Conservation (phyloP, 2,797 vertebrate species). For the Aselliscus stoliczkanus region DNA sequence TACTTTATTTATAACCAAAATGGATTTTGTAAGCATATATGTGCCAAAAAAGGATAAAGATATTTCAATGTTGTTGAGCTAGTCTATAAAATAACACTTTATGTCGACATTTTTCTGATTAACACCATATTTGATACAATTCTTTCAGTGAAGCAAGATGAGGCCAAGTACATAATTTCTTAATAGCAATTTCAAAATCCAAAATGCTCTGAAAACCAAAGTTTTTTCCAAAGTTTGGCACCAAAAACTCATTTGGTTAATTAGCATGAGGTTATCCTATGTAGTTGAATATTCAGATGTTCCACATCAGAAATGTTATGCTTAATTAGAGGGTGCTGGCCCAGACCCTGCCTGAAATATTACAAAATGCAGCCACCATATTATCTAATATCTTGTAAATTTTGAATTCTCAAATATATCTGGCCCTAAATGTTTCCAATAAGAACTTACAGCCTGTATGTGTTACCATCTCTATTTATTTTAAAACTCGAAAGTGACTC, state of each 20-base stretch:
- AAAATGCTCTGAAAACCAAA: background rate
- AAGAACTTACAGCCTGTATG: background rate
- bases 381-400: background rate
- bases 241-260: constrained; percentile 21
- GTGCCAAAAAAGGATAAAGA: background rate
- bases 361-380: background rate
- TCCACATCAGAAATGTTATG: background rate
- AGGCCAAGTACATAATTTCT: background rate
- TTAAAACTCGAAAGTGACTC: background rate
- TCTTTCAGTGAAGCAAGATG: constrained; percentile 2
- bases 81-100: background rate
- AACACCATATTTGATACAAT: background rate
- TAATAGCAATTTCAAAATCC: background rate
- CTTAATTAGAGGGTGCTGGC: background rate
- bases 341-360: background rate
- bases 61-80: background rate
- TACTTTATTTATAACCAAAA: constrained; percentile 2
- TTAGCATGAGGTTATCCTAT: background rate
- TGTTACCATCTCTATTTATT: background rate
- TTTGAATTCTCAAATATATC: constrained; percentile 17
- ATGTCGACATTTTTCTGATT: constrained; percentile 24
- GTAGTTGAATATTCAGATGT: background rate
- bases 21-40: background rate
- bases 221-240: background rate
- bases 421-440: background rate